These are phyloP conservation scores for Drosophila oshimai DNA, from an alignment of 1,140 invertebrate species.

Conservation along the genomic window DNA sequence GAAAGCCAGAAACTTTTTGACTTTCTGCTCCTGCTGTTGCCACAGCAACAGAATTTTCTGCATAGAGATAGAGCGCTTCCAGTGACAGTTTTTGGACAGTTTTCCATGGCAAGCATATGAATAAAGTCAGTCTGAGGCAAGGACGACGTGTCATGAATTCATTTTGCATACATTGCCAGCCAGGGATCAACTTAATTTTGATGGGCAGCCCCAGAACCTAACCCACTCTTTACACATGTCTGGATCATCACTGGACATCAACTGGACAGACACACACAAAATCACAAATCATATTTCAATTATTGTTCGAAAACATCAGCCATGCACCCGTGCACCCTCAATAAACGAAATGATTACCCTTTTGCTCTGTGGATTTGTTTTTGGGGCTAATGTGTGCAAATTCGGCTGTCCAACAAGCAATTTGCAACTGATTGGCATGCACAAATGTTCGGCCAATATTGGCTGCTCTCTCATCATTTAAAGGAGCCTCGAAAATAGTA, in stretches of 20 bases:
- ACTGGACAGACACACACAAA: constrained; percentile 11
- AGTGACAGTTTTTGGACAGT: constrained; percentile 64
- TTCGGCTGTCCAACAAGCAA: constrained; percentile 10
- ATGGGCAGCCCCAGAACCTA: background rate
- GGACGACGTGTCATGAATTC: constrained; percentile 67
- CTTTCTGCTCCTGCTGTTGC: constrained; percentile 20
- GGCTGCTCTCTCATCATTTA: constrained; percentile 1
- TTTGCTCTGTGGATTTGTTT: background rate
- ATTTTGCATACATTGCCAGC: constrained; percentile 56
- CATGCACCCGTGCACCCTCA: constrained; percentile 16
- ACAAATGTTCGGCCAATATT: background rate
- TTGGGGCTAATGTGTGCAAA: background rate
- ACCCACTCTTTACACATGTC: background rate
- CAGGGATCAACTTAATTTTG: constrained; percentile 50
- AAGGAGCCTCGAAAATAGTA: constrained; percentile 4
- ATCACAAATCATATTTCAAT: constrained; percentile 73
- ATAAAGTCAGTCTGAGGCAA: constrained; percentile 40
- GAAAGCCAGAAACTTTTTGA: constrained; percentile 56
- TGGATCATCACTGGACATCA: background rate
- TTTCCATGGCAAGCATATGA: constrained; percentile 59
- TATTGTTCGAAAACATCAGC: constrained; percentile 39
- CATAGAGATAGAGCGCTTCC: background rate
- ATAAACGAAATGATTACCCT: constrained; percentile 36
- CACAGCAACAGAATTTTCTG: constrained; percentile 20
- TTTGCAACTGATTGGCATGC: constrained; percentile 18